Conservation (phyloP, 2,113 vertebrate species). For the Poeciliopsis occidentalis region DNA sequence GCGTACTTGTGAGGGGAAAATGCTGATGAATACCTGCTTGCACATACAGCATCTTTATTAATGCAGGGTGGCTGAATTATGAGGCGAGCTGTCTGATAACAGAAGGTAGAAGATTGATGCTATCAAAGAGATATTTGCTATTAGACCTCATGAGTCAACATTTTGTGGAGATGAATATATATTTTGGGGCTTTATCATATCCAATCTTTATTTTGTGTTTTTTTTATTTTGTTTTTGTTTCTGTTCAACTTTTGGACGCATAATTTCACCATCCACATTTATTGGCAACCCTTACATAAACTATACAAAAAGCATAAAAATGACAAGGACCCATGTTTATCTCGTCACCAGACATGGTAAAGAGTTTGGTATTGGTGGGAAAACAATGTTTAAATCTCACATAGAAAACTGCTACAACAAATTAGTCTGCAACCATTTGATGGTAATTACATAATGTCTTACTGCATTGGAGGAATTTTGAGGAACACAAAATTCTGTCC, state of each 20-base stretch:
- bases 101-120: neutral
- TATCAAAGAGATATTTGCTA: neutral
- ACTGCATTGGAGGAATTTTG: no score
- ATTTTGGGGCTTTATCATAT: neutral
- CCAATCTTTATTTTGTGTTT: neutral
- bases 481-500: no score
- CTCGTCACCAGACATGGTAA: no score
- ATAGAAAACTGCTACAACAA: no score
- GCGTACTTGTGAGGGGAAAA: no score
- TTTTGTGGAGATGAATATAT: neutral
- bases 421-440: no score
- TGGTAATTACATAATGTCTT: no score
- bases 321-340: neutral
- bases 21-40: no score
- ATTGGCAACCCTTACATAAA: neutral
- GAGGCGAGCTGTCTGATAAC: neutral
- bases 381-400: no score
- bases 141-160: neutral
- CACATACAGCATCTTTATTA: no score
- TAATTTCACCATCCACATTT: neutral
- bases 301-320: neutral
- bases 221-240: neutral
- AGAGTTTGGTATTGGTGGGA: no score
- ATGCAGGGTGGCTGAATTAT: conserved; percentile 31
- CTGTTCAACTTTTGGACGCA: neutral